Base-by-base conservation (phyloP, 2,888 invertebrate genomes). In the Chrysolina americana region DNA sequence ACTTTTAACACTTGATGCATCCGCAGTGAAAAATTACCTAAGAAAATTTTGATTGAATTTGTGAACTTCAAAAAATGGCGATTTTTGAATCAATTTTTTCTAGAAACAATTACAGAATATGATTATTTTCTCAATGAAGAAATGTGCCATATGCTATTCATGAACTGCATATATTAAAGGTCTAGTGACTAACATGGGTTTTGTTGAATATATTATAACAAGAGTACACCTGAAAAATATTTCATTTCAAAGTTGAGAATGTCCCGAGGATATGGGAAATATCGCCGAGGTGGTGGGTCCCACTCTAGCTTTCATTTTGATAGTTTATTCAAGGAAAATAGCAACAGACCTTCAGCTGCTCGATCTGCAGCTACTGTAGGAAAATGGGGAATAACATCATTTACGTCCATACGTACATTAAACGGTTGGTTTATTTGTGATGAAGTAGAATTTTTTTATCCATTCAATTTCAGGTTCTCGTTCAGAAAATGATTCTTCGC, bases 341-440 rank as follows among this genome's bases (percentile, higher is more conserved):
- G 94, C 86, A 96, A 96, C 87, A 94, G 94, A 83, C 96, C 96
- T 10, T 93, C 95, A 69, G 96, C 96, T 71, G 95, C 96, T 68
- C 93, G 96, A 80, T 96, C 96, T 41, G 95, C 96, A 80, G 97
- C 96, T 78, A 96, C 95, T 44, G 94, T 97, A 80, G 97, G 97
- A 81, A 95, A 96, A 90, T 97, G 97, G 96, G 97, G 97, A 81
- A 95, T 96, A 87, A 96, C 96, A 84, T 96, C 96, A 79, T 97
- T 96, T 88, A 97, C 97, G 28, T 96, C 96, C 4, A 94, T 96
- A 77, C 91, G 97, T 84, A 96, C 93, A 86, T 91, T 93, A 80
- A 94, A 94, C 89, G 93, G 94, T 93, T 90, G 90, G 81, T 81
- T 72, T 73, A 50, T 62, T 65, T 59, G n/a, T 23, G 13, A 23